Percentiles rank a stretch among this genome's conserved stretches.
These are phyloP conservation scores for Parascotia fuliginaria DNA, from an alignment of 2,888 invertebrate genomes.

Conservation along the genomic window DNA sequence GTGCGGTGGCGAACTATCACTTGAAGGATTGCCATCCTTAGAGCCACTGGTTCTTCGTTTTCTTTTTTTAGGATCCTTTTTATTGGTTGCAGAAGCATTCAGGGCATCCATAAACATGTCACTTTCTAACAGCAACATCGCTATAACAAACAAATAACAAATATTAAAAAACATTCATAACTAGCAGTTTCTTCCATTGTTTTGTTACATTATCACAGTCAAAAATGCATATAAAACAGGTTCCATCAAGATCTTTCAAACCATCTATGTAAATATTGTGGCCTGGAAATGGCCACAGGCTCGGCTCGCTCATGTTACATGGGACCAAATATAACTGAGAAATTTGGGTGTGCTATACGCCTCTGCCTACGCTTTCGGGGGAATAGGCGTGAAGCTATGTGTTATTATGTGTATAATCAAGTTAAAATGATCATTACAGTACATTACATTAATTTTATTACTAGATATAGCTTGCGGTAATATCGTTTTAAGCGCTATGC, in stretches of 20 bases:
- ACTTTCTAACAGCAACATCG: slow-evolving; percentile 93
- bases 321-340: too few relatives aligned
- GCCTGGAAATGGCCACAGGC: neutral
- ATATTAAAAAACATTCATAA: neutral
- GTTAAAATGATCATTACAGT: too few relatives aligned
- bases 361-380: too few relatives aligned
- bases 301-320: too few relatives aligned
- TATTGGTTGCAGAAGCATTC: slow-evolving; percentile 90
- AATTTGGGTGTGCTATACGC: too few relatives aligned
- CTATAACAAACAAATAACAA: slow-evolving; percentile 80
- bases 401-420: too few relatives aligned
- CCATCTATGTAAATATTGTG: neutral
- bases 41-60: slow-evolving; percentile 90
- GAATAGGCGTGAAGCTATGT: too few relatives aligned
- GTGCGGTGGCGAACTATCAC: slow-evolving; percentile 84
- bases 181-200: neutral
- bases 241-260: slow-evolving; percentile 4
- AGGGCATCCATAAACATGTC: slow-evolving; percentile 97
- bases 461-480: too few relatives aligned
- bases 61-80: slow-evolving; percentile 91
- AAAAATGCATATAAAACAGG: slow-evolving; percentile 39
- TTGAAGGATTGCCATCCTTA: slow-evolving; percentile 86
- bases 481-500: too few relatives aligned
- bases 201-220: slow-evolving; percentile 3
- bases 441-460: too few relatives aligned